Conservation (phyloP, 1,140 invertebrate genomes). For the Eupristina koningsbergeri region DNA sequence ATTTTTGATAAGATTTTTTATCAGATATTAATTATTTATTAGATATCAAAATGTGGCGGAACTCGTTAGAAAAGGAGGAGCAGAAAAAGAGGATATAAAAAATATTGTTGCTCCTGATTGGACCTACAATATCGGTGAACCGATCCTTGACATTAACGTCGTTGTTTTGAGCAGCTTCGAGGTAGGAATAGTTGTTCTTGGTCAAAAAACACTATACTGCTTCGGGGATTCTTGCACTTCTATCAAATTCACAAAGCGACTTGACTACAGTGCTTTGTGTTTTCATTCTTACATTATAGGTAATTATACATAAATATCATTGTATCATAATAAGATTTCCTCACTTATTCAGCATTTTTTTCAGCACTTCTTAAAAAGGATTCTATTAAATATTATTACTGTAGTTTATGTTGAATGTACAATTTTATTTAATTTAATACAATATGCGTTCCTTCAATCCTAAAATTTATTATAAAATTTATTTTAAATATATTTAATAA, state of each 20-base stretch:
- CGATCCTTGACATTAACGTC: constrained; percentile 78
- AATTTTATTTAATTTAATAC: too few species aligned
- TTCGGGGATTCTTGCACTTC: constrained; percentile 81
- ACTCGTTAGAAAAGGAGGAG: constrained; percentile 73
- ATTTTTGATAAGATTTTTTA: too few species aligned
- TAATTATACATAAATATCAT: constrained; percentile 60
- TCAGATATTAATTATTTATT: neutral
- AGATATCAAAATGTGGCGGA: constrained; percentile 80
- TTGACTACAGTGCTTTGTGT: constrained; percentile 85
- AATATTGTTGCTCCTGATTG: constrained; percentile 81
- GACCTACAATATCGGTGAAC: constrained; percentile 85
- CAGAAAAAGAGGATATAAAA: constrained; percentile 57
- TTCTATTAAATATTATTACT: too few species aligned
- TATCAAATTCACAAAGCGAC: constrained; percentile 84
- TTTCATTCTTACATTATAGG: constrained; percentile 82
- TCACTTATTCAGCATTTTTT: too few species aligned
- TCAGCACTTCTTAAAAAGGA: too few species aligned
- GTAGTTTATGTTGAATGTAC: too few species aligned
- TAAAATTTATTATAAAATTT: too few species aligned
- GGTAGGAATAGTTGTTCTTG: constrained; percentile 80
- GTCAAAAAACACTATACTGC: constrained; percentile 83
- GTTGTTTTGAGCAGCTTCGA: constrained; percentile 74
- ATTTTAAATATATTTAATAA: too few species aligned
- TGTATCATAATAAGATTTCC: too few species aligned
- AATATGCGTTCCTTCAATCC: too few species aligned